Conservation (phyloP, 2,888 invertebrate genomes). For the Tetanocera ferruginea region DNA sequence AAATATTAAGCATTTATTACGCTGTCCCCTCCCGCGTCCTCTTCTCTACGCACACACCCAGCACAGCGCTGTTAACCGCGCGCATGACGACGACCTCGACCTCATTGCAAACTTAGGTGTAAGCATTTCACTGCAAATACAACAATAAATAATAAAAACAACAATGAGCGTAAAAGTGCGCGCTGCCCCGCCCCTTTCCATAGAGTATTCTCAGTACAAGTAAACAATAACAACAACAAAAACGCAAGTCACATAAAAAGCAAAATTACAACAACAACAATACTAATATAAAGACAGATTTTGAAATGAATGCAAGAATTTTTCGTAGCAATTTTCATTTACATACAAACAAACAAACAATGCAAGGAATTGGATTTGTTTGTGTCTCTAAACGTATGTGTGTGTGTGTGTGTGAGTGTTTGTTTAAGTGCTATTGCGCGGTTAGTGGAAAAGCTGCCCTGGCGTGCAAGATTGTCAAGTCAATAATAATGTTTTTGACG, state of each 20-base stretch:
- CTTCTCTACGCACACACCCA: not conserved
- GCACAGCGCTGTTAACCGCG: too few species aligned
- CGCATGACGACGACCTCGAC: constrained; percentile 1
- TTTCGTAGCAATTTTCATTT: constrained; percentile 3
- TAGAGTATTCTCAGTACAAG: not conserved
- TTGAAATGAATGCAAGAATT: not conserved
- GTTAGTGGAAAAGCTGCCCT: not conserved
- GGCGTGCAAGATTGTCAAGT: not conserved
- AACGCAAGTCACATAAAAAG: not conserved
- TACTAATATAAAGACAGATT: not conserved
- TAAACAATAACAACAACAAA: too few species aligned
- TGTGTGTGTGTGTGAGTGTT: not conserved
- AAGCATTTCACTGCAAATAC: not conserved
- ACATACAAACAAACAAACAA: not conserved
- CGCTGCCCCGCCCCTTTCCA: too few species aligned
- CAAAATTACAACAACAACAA: not conserved
- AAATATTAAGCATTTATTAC: not conserved
- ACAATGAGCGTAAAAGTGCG: not conserved
- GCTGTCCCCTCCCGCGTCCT: not conserved
- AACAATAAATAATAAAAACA: not conserved
- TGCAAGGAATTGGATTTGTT: not conserved
- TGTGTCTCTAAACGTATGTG: not conserved
- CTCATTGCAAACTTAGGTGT: not conserved
- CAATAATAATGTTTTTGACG: not conserved
- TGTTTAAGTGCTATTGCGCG: not conserved